These are phyloP conservation scores for Oreotragus oreotragus DNA, from an alignment of 2,113 vertebrate species.

Conservation along the genomic window DNA sequence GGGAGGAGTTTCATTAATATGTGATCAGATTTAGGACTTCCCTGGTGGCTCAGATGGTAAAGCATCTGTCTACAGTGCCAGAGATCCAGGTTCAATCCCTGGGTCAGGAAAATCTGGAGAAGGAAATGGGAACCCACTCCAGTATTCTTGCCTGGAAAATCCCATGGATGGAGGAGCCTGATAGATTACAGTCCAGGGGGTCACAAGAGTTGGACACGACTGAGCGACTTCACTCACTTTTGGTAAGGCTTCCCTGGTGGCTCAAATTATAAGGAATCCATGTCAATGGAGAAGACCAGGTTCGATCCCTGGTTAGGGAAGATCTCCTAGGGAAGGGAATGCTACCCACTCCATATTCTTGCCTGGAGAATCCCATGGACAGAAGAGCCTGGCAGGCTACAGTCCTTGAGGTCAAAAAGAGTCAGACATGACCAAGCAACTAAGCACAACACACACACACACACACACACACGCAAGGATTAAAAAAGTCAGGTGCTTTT, in stretches of 20 bases:
- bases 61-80: accelerated
- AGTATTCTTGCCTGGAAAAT: not conserved
- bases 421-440: not conserved
- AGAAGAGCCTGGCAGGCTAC: not conserved
- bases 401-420: not conserved
- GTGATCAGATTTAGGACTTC: not conserved
- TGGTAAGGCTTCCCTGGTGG: not conserved
- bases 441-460: not conserved
- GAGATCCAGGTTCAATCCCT: not conserved
- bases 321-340: not conserved
- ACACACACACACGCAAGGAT: too few species aligned
- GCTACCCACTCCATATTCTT: not conserved
- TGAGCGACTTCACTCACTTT: not conserved
- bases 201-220: not conserved
- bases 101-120: not conserved
- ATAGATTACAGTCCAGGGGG: not conserved
- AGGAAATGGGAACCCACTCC: not conserved
- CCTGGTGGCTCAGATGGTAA: not conserved
- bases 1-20: not conserved
- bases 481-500: not conserved
- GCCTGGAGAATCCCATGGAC: not conserved
- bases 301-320: not conserved
- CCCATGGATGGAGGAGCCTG: not conserved
- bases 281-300: not conserved
- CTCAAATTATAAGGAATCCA: not conserved